Base-by-base conservation (phyloP, 2,797 vertebrate genomes). In the Acipenser transmontanus region DNA sequence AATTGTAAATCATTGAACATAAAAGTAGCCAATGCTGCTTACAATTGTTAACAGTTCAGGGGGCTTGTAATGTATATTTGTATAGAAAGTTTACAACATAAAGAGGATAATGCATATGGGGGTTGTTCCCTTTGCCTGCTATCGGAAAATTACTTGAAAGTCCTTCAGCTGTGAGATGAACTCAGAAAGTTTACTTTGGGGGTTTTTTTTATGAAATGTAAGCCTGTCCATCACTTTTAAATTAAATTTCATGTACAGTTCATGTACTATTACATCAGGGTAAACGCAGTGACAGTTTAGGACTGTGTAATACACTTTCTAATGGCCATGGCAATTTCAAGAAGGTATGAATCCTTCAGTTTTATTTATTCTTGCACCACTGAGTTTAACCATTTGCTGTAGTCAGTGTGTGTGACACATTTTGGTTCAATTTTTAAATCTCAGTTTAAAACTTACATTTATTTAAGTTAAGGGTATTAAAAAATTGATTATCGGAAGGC, bases 1-100 rank as follows among this genome's bases (percentile, higher is more conserved):
- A 9, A 50, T 5, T 74, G 68, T 49, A 14, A 68, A 1, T 0
- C 69, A 66, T 6, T 57, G 54, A 57, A 57, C 54, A 57, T 11
- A 57, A 57, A 57, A 57, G 11, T n/a, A 57, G 34, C 34, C 34
- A 34, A 34, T 34, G 34, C 34, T 34, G 34, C 34, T 34, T 34
- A 57, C 9, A 7, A n/a, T 13, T 57, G 54, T 57, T 57, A 57
- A 57, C 14, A 11, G 12, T 57, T n/a, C 54, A 57, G 54, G 54
- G 9, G 34, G 54, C 9, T 57, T 57, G 54, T 57, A 57, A 13
- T 57, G 6, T 11, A 2, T 57, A n/a, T 57, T 14, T 57, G 12
- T 11, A n/a, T 11, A n/a, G 54, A n/a, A 11, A n/a, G 54, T 57
- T 57, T n/a, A 6, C 54, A 57, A n/a, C 12, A 57, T 11, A 1